Evolutionary conservation across 2,888 invertebrate species (phyloP).

Genomic region (Pyrrhopygopsis socrates): DNA sequence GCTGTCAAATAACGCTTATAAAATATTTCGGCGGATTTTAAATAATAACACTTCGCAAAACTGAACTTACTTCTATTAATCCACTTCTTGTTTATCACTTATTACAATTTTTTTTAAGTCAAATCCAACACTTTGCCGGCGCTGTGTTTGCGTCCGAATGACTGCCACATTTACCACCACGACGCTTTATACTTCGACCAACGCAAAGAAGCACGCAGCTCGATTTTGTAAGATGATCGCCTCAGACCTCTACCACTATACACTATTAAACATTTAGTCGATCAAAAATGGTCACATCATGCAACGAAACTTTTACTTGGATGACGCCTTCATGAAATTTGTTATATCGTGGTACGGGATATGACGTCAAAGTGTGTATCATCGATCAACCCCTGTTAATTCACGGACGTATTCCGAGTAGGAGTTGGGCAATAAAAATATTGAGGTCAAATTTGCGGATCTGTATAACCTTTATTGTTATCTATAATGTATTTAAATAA

Average conservation of each 20-base stretch:
- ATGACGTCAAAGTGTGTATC: constrained; percentile 90
- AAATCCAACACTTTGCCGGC: constrained; percentile 92
- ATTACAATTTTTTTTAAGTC: constrained; percentile 87
- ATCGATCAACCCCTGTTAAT: constrained; percentile 94
- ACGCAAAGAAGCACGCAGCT: constrained; percentile 92
- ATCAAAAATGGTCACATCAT: constrained; percentile 78
- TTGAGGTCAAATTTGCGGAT: constrained; percentile 92
- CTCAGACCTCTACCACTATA: constrained; percentile 91
- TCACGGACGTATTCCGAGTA: constrained; percentile 91
- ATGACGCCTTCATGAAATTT: not conserved
- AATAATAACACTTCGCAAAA: constrained; percentile 30
- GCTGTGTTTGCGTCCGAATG: constrained; percentile 94
- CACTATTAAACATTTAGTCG: constrained; percentile 72
- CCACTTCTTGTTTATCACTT: constrained; percentile 91
- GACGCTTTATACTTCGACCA: constrained; percentile 94
- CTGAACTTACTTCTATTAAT: constrained; percentile 91
- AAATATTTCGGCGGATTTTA: too few relatives aligned
- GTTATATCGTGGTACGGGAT: constrained; percentile 89
- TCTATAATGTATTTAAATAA: not conserved
- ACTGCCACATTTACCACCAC: constrained; percentile 92
- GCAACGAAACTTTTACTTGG: constrained; percentile 45
- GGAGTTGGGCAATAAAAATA: constrained; percentile 92
- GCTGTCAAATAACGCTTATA: too few relatives aligned
- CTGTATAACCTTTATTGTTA: constrained; percentile 75
- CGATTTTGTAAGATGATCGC: constrained; percentile 94